These are phyloP conservation scores for Falco naumanni DNA, from an alignment of 2,797 vertebrate species.

Conservation along the genomic window DNA sequence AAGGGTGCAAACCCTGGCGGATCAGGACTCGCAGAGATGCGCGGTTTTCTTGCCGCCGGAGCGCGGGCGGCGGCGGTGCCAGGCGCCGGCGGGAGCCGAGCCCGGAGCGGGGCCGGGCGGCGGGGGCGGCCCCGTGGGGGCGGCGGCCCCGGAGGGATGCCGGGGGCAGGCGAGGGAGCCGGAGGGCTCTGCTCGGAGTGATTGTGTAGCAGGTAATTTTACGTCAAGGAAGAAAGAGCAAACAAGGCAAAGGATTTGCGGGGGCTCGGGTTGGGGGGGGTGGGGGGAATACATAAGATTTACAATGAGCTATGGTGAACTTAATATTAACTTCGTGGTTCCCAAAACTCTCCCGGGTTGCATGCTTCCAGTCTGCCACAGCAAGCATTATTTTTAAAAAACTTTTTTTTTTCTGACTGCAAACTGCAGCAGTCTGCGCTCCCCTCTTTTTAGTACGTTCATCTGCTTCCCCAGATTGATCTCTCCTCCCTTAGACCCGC, in stretches of 20 bases:
- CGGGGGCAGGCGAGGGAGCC: neutral
- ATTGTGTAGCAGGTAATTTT: constrained; percentile 71
- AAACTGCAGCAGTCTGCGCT: neutral
- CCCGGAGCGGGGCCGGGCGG: neutral
- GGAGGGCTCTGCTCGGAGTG: neutral
- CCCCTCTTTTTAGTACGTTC: neutral
- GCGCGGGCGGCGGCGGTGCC: neutral
- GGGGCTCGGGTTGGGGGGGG: neutral
- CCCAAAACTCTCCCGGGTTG: constrained; percentile 36
- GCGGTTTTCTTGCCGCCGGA: neutral
- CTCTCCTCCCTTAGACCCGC: neutral
- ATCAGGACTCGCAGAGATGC: neutral
- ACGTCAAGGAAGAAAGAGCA: constrained; percentile 59
- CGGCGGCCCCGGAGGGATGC: neutral
- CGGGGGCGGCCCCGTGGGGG: neutral
- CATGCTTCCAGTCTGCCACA: neutral
- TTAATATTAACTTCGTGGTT: constrained; percentile 61
- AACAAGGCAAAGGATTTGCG: constrained; percentile 59
- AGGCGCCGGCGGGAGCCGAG: neutral
- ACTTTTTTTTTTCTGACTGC: neutral
- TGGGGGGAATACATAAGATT: constrained; percentile 44
- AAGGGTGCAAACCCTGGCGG: neutral
- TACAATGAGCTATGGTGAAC: constrained; percentile 69
- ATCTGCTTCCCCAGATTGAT: neutral
- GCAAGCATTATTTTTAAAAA: neutral